Evolutionary conservation across 1,140 invertebrate species (phyloP).

Genomic region (Tachypleus tridentatus): DNA sequence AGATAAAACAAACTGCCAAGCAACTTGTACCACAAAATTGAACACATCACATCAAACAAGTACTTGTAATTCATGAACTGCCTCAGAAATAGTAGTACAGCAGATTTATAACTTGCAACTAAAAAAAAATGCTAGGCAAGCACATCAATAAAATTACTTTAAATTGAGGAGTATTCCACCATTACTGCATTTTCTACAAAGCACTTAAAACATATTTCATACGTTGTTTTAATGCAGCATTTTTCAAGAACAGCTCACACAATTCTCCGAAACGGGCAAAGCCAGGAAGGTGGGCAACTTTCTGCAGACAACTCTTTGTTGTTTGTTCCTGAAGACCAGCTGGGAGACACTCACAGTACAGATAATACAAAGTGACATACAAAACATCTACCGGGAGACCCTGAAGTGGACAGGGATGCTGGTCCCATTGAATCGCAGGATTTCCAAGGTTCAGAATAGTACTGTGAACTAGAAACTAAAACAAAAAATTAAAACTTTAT

Average conservation of each 20-base stretch:
- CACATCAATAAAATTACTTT: no score
- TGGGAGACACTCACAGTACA: constrained; percentile 51
- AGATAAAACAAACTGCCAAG: no score
- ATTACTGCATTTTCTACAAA: no score
- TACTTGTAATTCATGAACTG: no score
- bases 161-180: no score
- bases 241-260: constrained; percentile 46
- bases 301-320: constrained; percentile 42
- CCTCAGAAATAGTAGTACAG: no score
- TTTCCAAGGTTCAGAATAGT: constrained; percentile 44
- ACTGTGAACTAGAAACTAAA: constrained; percentile 49
- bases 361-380: constrained; percentile 45
- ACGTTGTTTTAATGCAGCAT: constrained; percentile 50
- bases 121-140: no score
- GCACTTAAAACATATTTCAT: constrained; percentile 25
- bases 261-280: constrained; percentile 42
- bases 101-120: no score
- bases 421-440: constrained; percentile 41
- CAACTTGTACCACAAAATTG: no score
- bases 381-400: constrained; percentile 45
- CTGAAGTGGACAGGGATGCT: constrained; percentile 33
- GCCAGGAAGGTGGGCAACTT: constrained; percentile 37
- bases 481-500: constrained; percentile 6
- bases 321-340: constrained; percentile 41
- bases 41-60: no score